Conservation (phyloP, 2,888 invertebrate species). For the Bimastos eiseni region DNA sequence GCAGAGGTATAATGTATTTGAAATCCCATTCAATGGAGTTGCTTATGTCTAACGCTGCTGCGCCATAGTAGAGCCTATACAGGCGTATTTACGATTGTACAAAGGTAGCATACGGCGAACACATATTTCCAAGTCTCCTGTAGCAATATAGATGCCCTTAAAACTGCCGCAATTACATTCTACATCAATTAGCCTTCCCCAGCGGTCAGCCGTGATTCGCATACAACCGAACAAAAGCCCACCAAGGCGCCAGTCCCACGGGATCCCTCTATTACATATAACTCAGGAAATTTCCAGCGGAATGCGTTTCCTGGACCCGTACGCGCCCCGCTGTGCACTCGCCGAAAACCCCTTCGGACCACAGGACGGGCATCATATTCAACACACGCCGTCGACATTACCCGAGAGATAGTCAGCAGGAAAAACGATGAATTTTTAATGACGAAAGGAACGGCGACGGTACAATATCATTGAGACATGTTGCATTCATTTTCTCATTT, state of each 20-base stretch:
- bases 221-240: neutral
- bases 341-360: neutral
- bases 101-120: neutral
- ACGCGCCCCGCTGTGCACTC: neutral
- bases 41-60: no score
- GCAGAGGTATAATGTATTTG: no score
- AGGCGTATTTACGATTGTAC: no score
- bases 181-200: neutral
- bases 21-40: no score
- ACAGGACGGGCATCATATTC: neutral
- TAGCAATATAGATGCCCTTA: neutral
- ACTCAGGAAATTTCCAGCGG: neutral
- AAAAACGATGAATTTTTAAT: neutral
- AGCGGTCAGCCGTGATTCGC: neutral
- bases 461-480: neutral
- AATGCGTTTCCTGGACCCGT: neutral
- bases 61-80: no score
- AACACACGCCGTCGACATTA: neutral
- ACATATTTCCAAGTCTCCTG: neutral
- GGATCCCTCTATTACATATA: conserved; percentile 13
- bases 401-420: conserved; percentile 1
- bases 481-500: conserved; percentile 6
- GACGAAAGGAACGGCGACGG: neutral
- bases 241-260: neutral
- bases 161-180: neutral